Base-by-base conservation (phyloP, 2,888 invertebrate species). In the Monopis laevigella region DNA sequence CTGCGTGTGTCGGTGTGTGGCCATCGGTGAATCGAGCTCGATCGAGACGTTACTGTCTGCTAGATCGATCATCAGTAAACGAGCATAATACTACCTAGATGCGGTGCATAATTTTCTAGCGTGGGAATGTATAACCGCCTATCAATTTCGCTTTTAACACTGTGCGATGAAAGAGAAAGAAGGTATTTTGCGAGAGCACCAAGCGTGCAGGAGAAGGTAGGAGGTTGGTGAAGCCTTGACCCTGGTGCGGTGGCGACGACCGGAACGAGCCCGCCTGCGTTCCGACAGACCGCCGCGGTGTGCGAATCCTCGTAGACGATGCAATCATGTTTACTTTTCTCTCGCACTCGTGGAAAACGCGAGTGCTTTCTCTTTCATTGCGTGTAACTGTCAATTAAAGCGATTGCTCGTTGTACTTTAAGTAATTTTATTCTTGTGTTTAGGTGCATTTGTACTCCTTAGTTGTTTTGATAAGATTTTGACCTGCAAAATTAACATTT, bases 221-320 rank as follows among this genome's bases (percentile, higher is more conserved):
- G 64, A 27, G 13, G 29, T 17, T 19, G 24, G 26, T 18, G 40
- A 75, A 75, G 70, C 80, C 80, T 80, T 80, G 80, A 80, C 77
- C 80, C 78, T 78, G 77, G 73, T 64, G 65, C 67, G 74, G 73
- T 75, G 78, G 77, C 80, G 80, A 65, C 80, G 80, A 80, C 80
- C 80, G 77, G 73, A 75, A 77, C 77, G 78, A n/a, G n/a, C 67
- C 64, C 63, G 58, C 60, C 59, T 59, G 34, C 54, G 54, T 57
- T 65, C n/a, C n/a, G n/a, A n/a, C n/a, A n/a, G 14, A 5, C 32
- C 62, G 64, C 62, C 51, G 51, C 64, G 60, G 62, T 73, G 32
- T 32, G 68, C 60, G 62, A 32, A 58, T 68, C 73, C 67, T 69
- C 14, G 32, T 32, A 11, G 32, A 17, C 32, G 32, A 32, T 32